Base-by-base conservation (phyloP, 2,888 invertebrate genomes). In the Poecilus cupreus region DNA sequence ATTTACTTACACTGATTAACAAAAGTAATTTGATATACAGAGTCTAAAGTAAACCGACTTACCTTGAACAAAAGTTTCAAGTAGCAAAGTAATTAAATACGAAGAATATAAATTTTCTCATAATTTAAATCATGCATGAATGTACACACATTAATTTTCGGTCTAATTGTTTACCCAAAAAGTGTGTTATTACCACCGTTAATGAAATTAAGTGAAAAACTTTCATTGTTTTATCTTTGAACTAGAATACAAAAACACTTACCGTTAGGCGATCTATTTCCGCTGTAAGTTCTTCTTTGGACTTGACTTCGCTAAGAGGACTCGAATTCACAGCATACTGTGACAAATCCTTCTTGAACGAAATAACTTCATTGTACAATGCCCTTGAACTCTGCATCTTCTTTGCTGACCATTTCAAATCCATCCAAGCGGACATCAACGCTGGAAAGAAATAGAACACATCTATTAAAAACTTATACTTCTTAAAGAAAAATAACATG, bases 401-500 rank as follows among this genome's bases (percentile, higher is more conserved):
- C 70, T 85, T 83, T 46, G 88, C 87, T 82, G 87, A 87, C 60
- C 85, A 88, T 86, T 90, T 90, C 78, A 91, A 86, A 74, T 88
- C 87, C 85, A 90, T 90, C 91, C 91, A 90, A 86, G 89, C 86
- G 85, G 89, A 87, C 85, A 91, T 87, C 85, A 92, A 85, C 86
- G 90, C 90, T 91, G 88, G 51, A 32, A 32, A 32, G 32, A 32
- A 88, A 86, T 64, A 43, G 83, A 81, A 80, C 3, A 43, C 0
- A 43, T 11, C 1, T 43, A n/a, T 43, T 11, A 43, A n/a, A 43
- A 43, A 43, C 43, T 43, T 37, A 57, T 2, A n/a, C 18, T 18
- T 51, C 6, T 16, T 49, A n/a, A 49, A 16, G 13, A 6, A 16
- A 49, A 49, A 49, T 49, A 49, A 51, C 20, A 20, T 46, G 39